These are phyloP conservation scores for Stegostoma tigrinum DNA, from an alignment of 2,113 vertebrate species.

Conservation along the genomic window DNA sequence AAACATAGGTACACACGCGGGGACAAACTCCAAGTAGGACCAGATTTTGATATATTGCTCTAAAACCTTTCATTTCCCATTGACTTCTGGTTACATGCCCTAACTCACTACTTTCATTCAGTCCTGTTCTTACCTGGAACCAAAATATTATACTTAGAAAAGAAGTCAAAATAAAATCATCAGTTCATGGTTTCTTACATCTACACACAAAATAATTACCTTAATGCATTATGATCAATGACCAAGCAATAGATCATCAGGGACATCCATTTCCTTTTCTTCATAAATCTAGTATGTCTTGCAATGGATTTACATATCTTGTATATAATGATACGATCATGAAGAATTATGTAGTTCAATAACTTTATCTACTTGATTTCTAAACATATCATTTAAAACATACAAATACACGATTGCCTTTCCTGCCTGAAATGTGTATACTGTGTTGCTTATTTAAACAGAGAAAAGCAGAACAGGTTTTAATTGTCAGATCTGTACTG, in stretches of 20 bases:
- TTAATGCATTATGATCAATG: background rate
- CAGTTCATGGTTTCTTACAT: background rate
- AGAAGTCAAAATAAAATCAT: background rate
- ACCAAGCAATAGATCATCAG: background rate
- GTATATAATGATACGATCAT: background rate
- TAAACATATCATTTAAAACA: background rate
- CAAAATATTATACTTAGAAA: background rate
- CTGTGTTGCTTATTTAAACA: background rate
- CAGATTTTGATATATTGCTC: background rate
- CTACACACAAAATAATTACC: background rate
- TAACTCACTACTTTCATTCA: background rate
- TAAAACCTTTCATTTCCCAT: background rate
- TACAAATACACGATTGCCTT: background rate
- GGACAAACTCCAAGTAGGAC: no score
- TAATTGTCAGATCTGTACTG: background rate
- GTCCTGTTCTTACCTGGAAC: background rate
- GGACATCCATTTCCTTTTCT: background rate
- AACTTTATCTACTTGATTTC: background rate
- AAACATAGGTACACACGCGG: no score
- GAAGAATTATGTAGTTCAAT: background rate
- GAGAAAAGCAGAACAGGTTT: background rate
- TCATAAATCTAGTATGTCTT: background rate
- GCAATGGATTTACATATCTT: background rate
- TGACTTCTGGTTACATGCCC: background rate
- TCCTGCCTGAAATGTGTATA: background rate